These are phyloP conservation scores for Porphyrio hochstetteri DNA, from an alignment of 2,113 vertebrate genomes.

Conservation along the genomic window DNA sequence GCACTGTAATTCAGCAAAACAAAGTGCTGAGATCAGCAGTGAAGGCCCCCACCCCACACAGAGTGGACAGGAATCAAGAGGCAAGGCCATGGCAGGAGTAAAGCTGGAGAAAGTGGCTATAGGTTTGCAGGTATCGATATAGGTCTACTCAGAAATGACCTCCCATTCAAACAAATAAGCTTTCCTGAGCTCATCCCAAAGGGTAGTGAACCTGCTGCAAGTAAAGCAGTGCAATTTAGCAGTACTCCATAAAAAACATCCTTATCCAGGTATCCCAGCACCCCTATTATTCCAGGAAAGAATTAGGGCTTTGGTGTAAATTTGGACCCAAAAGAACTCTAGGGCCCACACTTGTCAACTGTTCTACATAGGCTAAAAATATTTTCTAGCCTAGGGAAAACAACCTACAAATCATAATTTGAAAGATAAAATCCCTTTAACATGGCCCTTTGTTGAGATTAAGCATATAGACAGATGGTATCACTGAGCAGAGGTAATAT, in stretches of 20 bases:
- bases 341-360: background rate
- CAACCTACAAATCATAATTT: background rate
- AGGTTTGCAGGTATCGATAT: background rate
- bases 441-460: background rate
- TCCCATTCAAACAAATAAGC: background rate
- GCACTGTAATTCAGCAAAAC: background rate
- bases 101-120: background rate
- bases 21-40: background rate
- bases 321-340: background rate
- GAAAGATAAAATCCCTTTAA: background rate
- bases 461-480: background rate
- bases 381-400: background rate
- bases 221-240: background rate
- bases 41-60: background rate
- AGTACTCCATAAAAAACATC: background rate
- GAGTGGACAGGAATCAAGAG: background rate
- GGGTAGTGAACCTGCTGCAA: background rate
- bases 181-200: background rate
- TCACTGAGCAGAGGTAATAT: conserved; percentile 48
- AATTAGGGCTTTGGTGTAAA: background rate
- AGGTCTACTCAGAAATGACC: background rate
- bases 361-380: background rate
- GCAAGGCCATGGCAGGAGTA: background rate
- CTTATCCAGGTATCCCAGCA: background rate
- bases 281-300: background rate